phyloP scores from a whole-genome alignment of 2,113 vertebrate genomes.

The Gorsachius goisagi region DNA sequence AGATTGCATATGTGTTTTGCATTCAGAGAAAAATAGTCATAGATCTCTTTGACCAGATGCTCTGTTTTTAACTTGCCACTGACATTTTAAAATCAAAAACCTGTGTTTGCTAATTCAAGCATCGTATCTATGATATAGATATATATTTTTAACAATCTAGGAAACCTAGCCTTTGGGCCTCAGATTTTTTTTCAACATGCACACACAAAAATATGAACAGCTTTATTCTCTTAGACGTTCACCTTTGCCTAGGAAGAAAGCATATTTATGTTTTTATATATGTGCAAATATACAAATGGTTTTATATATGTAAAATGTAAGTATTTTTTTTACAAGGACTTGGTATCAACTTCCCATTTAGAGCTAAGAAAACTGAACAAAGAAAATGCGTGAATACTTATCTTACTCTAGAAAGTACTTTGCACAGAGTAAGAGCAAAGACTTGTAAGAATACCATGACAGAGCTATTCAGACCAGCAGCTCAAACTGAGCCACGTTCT shows the following conservation, averaged over 20 bases:
- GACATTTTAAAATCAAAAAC: background rate
- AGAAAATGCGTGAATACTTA: background rate
- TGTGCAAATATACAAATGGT: background rate
- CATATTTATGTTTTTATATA: background rate
- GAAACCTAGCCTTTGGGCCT: background rate
- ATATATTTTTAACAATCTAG: background rate
- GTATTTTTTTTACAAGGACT: background rate
- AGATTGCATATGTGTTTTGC: constrained; percentile 45
- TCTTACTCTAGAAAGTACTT: background rate
- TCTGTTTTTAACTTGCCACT: background rate
- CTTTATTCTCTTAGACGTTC: background rate
- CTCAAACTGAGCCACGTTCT: background rate
- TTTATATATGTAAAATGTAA: background rate
- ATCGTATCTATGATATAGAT: background rate
- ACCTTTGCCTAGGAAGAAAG: background rate
- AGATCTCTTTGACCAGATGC: background rate
- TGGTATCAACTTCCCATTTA: background rate
- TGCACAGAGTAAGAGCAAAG: background rate
- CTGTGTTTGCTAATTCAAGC: background rate
- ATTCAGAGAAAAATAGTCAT: background rate
- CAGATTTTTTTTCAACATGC: background rate
- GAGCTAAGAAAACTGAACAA: background rate
- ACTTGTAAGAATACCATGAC: background rate
- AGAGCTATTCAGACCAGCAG: background rate
- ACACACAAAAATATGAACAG: background rate